A percentile compares a stretch with the other conserved stretches of the same genome.
These are phyloP conservation scores for Indicator indicator DNA, from an alignment of 2,113 vertebrate genomes.

Conservation along the genomic window DNA sequence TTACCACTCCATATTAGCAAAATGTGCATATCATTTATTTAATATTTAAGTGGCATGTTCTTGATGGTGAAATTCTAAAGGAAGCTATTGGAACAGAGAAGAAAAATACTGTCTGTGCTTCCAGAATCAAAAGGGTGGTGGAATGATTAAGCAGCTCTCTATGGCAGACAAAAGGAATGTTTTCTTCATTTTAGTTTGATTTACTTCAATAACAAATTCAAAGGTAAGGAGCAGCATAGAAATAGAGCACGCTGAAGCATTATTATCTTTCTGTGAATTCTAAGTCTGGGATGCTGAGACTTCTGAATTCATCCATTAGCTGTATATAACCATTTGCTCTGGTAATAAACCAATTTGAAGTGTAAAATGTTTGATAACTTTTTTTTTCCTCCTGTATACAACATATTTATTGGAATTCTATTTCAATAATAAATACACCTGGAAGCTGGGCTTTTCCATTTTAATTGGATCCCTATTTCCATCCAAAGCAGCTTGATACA, in stretches of 20 bases:
- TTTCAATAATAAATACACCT: constrained; percentile 3
- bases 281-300: neutral
- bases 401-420: neutral
- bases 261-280: constrained; percentile 8
- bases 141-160: constrained; percentile 15
- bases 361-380: neutral
- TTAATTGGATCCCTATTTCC: neutral
- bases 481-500: neutral
- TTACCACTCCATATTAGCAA: neutral
- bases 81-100: neutral
- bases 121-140: neutral
- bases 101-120: neutral
- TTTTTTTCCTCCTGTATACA: neutral
- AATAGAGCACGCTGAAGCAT: neutral
- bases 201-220: constrained; percentile 7
- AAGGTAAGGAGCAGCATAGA: constrained; percentile 5
- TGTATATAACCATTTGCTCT: constrained; percentile 4
- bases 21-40: neutral
- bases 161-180: neutral
- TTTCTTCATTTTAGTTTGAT: constrained; percentile 20
- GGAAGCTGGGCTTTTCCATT: neutral
- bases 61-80: neutral
- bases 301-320: constrained; percentile 44
- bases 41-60: neutral
- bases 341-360: neutral